phyloP scores from a whole-genome alignment of 2,797 vertebrate genomes.

The Chelon auratus region DNA sequence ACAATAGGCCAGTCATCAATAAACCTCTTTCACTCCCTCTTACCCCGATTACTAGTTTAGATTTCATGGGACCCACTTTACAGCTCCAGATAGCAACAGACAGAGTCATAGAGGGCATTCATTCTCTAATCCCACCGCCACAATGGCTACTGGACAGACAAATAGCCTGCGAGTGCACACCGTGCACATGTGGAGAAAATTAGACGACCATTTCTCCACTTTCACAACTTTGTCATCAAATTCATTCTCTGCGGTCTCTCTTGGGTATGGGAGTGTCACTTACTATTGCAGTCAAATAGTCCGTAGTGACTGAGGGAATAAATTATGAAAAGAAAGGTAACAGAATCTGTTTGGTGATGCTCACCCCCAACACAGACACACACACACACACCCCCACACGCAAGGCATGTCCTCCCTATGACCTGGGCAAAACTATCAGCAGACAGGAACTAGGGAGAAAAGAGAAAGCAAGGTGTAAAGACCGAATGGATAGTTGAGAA shows the following conservation, averaged over 20 bases:
- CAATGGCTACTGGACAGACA: conserved; percentile 30
- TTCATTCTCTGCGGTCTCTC: conserved; percentile 49
- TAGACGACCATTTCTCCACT: conserved; percentile 48
- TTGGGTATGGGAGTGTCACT: conserved; percentile 48
- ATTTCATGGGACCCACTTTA: conserved; percentile 58
- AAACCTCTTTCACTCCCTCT: conserved; percentile 43
- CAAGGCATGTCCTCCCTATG: conserved; percentile 30
- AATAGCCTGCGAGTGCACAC: conserved; percentile 27
- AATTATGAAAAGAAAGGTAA: conserved; percentile 79
- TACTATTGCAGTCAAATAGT: conserved; percentile 52
- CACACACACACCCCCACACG: conserved; percentile 7
- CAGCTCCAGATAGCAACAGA: conserved; percentile 41
- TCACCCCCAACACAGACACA: conserved; percentile 7
- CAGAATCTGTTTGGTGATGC: conserved; percentile 50
- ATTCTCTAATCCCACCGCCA: conserved; percentile 40
- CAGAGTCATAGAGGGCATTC: conserved; percentile 34
- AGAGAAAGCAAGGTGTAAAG: background rate
- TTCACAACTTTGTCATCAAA: conserved; percentile 54
- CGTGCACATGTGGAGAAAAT: conserved; percentile 35
- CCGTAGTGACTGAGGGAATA: conserved; percentile 58
- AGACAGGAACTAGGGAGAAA: background rate
- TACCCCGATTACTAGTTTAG: conserved; percentile 62
- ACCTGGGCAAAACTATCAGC: conserved; percentile 11
- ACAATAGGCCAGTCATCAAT: conserved; percentile 47
- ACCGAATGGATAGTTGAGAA: background rate